Evolutionary conservation across 2,888 invertebrate genomes (phyloP).

Genomic region (Mayetiola destructor): DNA sequence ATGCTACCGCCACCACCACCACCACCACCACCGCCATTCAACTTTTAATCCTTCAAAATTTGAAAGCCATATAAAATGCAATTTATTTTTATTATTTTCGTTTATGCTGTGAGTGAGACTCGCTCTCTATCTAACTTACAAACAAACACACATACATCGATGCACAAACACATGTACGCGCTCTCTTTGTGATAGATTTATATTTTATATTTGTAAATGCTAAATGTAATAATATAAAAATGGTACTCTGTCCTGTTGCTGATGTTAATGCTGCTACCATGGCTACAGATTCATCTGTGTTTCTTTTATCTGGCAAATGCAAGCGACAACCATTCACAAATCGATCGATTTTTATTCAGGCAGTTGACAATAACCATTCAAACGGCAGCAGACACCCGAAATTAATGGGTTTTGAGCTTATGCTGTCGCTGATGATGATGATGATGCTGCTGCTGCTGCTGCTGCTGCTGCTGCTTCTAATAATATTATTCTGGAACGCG

Average conservation of each 20-base stretch:
- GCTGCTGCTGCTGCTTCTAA: neutral
- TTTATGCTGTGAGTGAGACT: conserved; percentile 3
- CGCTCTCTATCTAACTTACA: neutral
- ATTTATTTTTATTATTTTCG: conserved; percentile 8
- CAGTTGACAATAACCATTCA: conserved; percentile 10
- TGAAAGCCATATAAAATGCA: conserved; percentile 12
- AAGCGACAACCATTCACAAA: neutral
- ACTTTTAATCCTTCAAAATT: conserved; percentile 12
- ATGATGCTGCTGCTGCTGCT: neutral
- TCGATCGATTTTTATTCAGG: conserved; percentile 5
- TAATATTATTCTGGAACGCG: no score
- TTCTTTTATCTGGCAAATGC: no score
- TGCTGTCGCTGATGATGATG: conserved; percentile 1
- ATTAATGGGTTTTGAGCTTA: conserved; percentile 12
- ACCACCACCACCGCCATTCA: neutral
- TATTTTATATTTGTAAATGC: no score
- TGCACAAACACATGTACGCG: no score
- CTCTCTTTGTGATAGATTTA: no score
- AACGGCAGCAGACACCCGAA: conserved; percentile 10
- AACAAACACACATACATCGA: no score
- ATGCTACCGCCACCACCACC: neutral
- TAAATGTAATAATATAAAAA: no score
- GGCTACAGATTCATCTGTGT: no score
- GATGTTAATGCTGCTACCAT: no score
- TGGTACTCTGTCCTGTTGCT: no score